Evolutionary conservation across 2,797 vertebrate genomes (phyloP).

Genomic region (Peromyscus aztecus): DNA sequence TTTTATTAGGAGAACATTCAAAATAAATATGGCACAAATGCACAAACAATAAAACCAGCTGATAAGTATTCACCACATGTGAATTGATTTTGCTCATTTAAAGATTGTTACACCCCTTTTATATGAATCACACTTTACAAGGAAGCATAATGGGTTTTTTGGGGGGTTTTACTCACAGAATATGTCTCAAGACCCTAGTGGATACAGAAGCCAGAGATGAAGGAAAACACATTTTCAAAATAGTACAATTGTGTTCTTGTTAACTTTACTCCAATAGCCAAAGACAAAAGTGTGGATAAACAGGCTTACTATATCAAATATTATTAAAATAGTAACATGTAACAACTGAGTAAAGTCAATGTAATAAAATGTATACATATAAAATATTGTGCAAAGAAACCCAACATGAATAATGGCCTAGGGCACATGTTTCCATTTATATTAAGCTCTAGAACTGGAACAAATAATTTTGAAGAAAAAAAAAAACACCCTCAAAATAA

Average conservation of each 20-base stretch:
- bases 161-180: not conserved
- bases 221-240: not conserved
- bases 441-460: not conserved
- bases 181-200: not conserved
- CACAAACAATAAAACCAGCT: not conserved
- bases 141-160: not conserved
- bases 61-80: not conserved
- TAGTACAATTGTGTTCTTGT: not conserved
- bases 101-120: not conserved
- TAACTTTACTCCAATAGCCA: not conserved
- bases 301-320: not conserved
- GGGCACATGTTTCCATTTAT: not conserved
- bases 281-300: not conserved
- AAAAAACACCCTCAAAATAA: not conserved
- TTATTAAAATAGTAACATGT: not conserved
- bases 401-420: not conserved
- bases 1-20: not conserved
- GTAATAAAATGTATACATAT: not conserved
- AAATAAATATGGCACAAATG: not conserved
- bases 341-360: not conserved
- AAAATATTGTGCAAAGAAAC: not conserved
- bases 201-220: not conserved
- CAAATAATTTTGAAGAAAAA: not conserved
- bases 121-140: not conserved
- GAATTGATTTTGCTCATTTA: not conserved